Conservation (phyloP, 2,113 vertebrate species). For the Laticauda colubrina region DNA sequence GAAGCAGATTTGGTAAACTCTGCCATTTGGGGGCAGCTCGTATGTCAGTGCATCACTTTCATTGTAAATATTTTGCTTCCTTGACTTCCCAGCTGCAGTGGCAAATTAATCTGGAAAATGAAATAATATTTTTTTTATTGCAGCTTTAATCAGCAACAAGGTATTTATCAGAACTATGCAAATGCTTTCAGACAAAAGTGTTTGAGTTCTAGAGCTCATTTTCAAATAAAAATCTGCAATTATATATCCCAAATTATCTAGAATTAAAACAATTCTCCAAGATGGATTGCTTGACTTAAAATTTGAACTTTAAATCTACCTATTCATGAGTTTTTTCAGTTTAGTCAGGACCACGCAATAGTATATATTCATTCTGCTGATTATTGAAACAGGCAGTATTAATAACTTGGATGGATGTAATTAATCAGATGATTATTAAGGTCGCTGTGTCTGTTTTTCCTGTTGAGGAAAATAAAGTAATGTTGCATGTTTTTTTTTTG, state of each 20-base stretch:
- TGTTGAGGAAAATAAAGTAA: slow-evolving; percentile 48
- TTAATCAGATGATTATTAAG: slow-evolving; percentile 52
- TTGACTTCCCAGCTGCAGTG: not conserved
- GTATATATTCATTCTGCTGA: slow-evolving; percentile 55
- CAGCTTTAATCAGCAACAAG: not conserved
- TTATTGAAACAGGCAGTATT: slow-evolving; percentile 42
- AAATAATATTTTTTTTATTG: not conserved
- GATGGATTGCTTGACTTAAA: slow-evolving; percentile 1
- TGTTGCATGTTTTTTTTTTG: slow-evolving; percentile 49
- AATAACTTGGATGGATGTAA: slow-evolving; percentile 53
- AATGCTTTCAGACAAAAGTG: not conserved
- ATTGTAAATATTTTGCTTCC: not conserved
- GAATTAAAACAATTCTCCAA: slow-evolving; percentile 17
- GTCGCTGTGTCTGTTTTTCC: slow-evolving; percentile 20
- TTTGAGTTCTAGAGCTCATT: not conserved
- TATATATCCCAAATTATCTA: slow-evolving; percentile 10
- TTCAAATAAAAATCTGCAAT: slow-evolving; percentile 21
- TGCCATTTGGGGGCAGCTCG: not conserved
- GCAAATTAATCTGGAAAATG: not conserved
- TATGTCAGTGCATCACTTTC: not conserved
- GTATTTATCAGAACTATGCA: not conserved
- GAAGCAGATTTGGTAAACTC: not conserved
- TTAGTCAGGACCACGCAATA: slow-evolving; percentile 52
- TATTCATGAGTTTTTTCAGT: slow-evolving; percentile 33
- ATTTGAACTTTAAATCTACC: slow-evolving; percentile 27